Base-by-base conservation (phyloP, 2,797 vertebrate genomes). In the Podarcis lilfordi region DNA sequence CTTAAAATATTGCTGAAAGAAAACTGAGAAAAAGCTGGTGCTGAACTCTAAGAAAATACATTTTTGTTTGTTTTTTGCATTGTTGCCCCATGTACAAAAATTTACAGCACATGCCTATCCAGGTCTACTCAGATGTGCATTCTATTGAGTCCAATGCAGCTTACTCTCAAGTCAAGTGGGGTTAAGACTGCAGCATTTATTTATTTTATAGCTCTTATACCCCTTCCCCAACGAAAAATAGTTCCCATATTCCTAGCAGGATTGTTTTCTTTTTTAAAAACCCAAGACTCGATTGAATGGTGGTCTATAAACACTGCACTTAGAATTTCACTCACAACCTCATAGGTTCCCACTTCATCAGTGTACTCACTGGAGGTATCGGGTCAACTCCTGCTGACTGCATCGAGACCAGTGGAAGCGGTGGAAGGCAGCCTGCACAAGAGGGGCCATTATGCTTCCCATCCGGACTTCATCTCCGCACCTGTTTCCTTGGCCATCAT, bases 371-470 rank as follows among this genome's bases (percentile, higher is more conserved):
- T 98, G 98, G 86, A 99, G 97, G 91, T 99, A 99, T 68, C 98
- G 98, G 92, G 97, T 97, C 88, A 99, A 97, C 96, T 99, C 99
- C 93, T 99, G 98, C 95, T 98, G 98, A 97, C 99, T 99, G 97
- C 99, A 99, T 91, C 98, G 98, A 89, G 98, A 99, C 99, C 99
- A 99, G 93, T 99, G 99, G 96, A 99, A 99, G 89, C 98, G 98
- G 89, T 99, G 99, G 95, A 99, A 99, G 15, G 99, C 98, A 0
- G 99, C 99, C 92, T 99, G 99, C 87, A 99, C 99, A 80, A 99
- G 97, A 0, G 99, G 99, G 1, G 99, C 99, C 99, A 99, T 99
- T 96, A 99, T 99, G 96, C 99, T 99, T 90, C 99, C 99, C 98
- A 99, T 97, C 74, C 98, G 97, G 55, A 99, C 99, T 96, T 99